Base-by-base conservation (phyloP, 2,888 invertebrate species). In the Clivina fossor region DNA sequence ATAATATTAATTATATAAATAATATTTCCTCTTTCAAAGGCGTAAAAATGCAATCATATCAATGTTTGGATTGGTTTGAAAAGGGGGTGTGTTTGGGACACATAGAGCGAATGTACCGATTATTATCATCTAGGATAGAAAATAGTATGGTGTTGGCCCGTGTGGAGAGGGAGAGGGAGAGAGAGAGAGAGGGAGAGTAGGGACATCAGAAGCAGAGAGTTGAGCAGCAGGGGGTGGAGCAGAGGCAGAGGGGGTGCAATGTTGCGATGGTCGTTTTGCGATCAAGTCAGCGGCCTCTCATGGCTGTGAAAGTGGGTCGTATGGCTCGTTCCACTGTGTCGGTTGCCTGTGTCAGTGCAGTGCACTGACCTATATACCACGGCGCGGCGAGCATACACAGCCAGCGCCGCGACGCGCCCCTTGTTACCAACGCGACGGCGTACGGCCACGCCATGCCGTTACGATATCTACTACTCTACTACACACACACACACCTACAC, bases 261-360 rank as follows among this genome's bases (percentile, higher is more conserved):
- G 41, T 53, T 43, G 26, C 35, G 44, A 44, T 44, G 54, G 62
- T 63, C 60, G 57, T 61, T 61, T 62, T 60, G 61, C 57, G 57
- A 58, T 61, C 61, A 65, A 66, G 67, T 66, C 66, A 67, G 66
- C 66, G 66, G 62, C 67, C 66, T 65, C 53, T 16, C 19, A 41
- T 19, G 22, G 60, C 60, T n/a, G 59, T 58, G 59, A 46, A 69
- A 66, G 47, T 68, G 65, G 69, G 68, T 68, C 68, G 68, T 60
- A 67, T 61, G 67, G 64, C 62, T 58, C 61, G 59, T 43, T 44
- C 58, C 47, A 54, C 46, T 56, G 60, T 64, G 63, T 63, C 63
- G 62, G 44, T 22, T 38, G 37, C 24, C 16, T 15, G 20, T 16
- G 16, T 8, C 33, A 30, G 16, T 46, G 28, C 55, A 24, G 44